Evolutionary conservation across 2,888 invertebrate genomes (phyloP).

Genomic region (Magallana nippona): DNA sequence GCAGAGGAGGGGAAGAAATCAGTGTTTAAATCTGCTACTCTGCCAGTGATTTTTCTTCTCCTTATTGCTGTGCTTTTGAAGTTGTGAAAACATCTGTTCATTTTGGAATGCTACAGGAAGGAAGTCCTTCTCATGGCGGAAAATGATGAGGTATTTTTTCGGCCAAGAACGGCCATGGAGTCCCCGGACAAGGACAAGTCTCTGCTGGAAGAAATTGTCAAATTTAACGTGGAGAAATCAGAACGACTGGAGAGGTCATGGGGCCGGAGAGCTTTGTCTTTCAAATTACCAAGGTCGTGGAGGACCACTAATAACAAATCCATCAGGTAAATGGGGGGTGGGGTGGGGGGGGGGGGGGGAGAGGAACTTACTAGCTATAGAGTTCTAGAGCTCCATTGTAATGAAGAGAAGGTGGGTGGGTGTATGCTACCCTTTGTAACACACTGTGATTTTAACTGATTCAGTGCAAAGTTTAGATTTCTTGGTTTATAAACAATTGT

Average conservation of each 20-base stretch:
- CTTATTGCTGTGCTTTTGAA: background rate
- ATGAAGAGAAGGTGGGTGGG: too few relatives aligned
- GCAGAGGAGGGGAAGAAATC: background rate
- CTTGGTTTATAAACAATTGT: too few relatives aligned
- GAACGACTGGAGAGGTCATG: background rate
- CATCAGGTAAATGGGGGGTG: background rate
- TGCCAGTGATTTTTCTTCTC: background rate
- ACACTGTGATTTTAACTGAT: too few relatives aligned
- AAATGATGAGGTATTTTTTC: slow-evolving; percentile 12
- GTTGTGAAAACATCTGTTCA: background rate
- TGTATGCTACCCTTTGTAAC: too few relatives aligned
- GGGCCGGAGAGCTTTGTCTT: slow-evolving; percentile 1
- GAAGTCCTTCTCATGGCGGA: slow-evolving; percentile 25
- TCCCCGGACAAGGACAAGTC: background rate
- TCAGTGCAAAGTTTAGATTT: too few relatives aligned
- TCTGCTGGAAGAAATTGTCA: background rate
- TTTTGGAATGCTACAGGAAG: slow-evolving; percentile 17
- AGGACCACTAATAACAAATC: slow-evolving; percentile 3
- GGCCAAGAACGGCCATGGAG: background rate
- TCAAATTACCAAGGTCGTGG: slow-evolving; percentile 13
- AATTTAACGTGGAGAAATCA: slow-evolving; percentile 19
- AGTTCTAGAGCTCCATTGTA: too few relatives aligned
- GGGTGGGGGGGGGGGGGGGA: too few relatives aligned
- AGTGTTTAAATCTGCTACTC: background rate
- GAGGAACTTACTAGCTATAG: background rate